A percentile compares a stretch with the other conserved stretches of the same genome.
phyloP scores from a whole-genome alignment of 2,797 vertebrate genomes.

The Rhinatrema bivittatum region DNA sequence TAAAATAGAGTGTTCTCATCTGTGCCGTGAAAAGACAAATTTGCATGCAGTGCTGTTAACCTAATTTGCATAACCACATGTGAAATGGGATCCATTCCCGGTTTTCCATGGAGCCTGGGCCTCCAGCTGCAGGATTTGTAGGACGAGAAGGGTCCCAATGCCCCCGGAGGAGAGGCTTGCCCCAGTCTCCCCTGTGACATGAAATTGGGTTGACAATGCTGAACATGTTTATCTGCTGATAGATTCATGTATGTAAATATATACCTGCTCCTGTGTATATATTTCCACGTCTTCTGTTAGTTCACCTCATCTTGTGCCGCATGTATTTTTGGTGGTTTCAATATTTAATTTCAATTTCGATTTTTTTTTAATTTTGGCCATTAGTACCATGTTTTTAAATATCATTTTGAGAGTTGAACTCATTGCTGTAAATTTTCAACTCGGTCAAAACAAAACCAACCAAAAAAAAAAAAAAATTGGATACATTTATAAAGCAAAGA shows the following conservation, averaged over 20 bases:
- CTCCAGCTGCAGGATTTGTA: too few relatives aligned
- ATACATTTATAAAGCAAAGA: slow-evolving; percentile 68
- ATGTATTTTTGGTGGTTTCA: slow-evolving; percentile 96
- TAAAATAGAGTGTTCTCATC: slow-evolving; percentile 41
- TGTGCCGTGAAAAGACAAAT: slow-evolving; percentile 44
- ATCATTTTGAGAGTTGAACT: slow-evolving; percentile 43
- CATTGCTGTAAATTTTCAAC: slow-evolving; percentile 44
- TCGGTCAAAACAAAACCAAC: slow-evolving; percentile 62
- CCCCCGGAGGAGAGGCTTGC: too few relatives aligned
- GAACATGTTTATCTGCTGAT: slow-evolving; percentile 61
- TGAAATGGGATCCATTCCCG: too few relatives aligned
- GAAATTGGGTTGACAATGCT: slow-evolving; percentile 71
- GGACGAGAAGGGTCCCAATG: too few relatives aligned
- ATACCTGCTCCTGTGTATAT: slow-evolving; percentile 59
- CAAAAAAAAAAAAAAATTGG: slow-evolving; percentile 51
- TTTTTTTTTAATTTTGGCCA: slow-evolving; percentile 24
- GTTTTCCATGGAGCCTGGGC: too few relatives aligned
- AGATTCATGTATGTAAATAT: slow-evolving; percentile 53
- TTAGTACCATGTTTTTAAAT: slow-evolving; percentile 31
- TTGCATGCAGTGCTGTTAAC: too few relatives aligned
- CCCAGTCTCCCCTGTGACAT: too few relatives aligned
- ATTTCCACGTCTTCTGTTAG: slow-evolving; percentile 65
- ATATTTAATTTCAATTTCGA: slow-evolving; percentile 45
- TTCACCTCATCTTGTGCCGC: slow-evolving; percentile 95
- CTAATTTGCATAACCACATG: too few relatives aligned